These are phyloP conservation scores for Hexactinellida sp. DNA, from an alignment of 37 sponge, comb jelly and placozoan species.

Conservation along the genomic window DNA sequence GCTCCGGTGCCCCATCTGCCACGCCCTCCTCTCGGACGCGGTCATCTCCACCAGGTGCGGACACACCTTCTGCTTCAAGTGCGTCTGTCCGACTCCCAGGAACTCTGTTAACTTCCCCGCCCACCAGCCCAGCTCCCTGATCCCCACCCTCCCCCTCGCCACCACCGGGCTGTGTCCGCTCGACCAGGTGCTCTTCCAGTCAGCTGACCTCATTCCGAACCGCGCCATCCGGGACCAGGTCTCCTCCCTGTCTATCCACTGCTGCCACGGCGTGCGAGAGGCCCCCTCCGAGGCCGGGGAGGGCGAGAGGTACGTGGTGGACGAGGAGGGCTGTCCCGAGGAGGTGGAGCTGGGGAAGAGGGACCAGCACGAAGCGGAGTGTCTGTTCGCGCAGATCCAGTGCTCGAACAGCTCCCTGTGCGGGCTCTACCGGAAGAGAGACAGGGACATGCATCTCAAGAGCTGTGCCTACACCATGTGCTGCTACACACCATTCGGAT, in stretches of 20 bases:
- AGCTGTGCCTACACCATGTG: slow-evolving; percentile 39
- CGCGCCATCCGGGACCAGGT: slow-evolving; percentile 63
- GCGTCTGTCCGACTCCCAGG: slow-evolving; percentile 28
- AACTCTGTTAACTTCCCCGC: neutral
- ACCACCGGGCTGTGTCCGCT: slow-evolving; percentile 36
- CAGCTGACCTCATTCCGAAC: slow-evolving; percentile 52
- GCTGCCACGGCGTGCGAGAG: slow-evolving; percentile 42
- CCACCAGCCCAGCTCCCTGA: neutral
- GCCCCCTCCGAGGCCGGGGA: neutral
- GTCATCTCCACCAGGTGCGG: slow-evolving; percentile 83
- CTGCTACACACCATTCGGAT: slow-evolving; percentile 35
- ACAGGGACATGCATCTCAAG: slow-evolving; percentile 40
- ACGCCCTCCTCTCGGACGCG: slow-evolving; percentile 46
- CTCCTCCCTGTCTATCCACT: slow-evolving; percentile 60
- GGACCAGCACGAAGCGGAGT: slow-evolving; percentile 48
- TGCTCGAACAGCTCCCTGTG: slow-evolving; percentile 57
- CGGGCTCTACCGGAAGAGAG: slow-evolving; percentile 34
- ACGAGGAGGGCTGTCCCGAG: slow-evolving; percentile 51
- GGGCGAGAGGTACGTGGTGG: slow-evolving; percentile 19
- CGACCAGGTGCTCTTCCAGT: slow-evolving; percentile 40
- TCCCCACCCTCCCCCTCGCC: slow-evolving; percentile 3
- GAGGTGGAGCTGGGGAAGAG: slow-evolving; percentile 40
- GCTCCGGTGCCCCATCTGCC: slow-evolving; percentile 60
- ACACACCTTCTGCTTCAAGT: slow-evolving; percentile 76
- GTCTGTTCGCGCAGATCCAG: slow-evolving; percentile 31